Base-by-base conservation (phyloP, 2,888 invertebrate genomes). In the Tricholauxania praeusta region DNA sequence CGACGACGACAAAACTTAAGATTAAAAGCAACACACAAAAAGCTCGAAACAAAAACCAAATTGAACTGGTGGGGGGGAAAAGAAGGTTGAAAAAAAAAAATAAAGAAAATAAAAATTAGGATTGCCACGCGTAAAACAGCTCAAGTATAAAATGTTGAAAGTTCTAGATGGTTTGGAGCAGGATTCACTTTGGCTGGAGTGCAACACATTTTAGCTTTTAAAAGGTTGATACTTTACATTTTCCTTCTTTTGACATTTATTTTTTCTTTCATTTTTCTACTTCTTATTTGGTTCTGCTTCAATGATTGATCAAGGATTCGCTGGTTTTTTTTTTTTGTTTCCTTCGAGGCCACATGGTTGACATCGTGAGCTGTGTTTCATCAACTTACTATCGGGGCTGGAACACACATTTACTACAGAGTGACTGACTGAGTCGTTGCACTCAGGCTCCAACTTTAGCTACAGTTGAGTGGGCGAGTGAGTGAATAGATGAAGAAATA, bases 181-280 rank as follows among this genome's bases (percentile, higher is more conserved):
- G 22, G 22, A 28, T 15, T 22, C 2, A 14, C 49, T 64, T 19
- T 51, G 64, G 17, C 19, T 64, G 77, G 75, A 78, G 75, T 83
- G 81, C 82, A 85, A 85, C 84, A 85, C 81, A 83, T 84, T 85
- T 85, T 79, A 57, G 19, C 57, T 22, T 57, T 57, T 28, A 19
- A 57, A 19, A 12, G n/a, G n/a, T 57, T 57, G 12, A n/a, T 57
- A 19, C 14, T 57, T 8, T 57, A 6, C 57, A 5, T 12, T 57
- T 15, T 57, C 28, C 1, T 22, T 57, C n/a, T 22, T 57, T 22
- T 55, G 12, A 10, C 15, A 55, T 55, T 55, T 10, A 6, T 8
- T 55, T 12, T n/a, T 17, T n/a, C 17, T 22, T 2, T 55, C 15
- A 12, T 57, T 22, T 57, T 17, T 12, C 17, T 28, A 17, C 19